Base-by-base conservation (phyloP, 1,140 invertebrate genomes). In the Whitmania pigra region DNA sequence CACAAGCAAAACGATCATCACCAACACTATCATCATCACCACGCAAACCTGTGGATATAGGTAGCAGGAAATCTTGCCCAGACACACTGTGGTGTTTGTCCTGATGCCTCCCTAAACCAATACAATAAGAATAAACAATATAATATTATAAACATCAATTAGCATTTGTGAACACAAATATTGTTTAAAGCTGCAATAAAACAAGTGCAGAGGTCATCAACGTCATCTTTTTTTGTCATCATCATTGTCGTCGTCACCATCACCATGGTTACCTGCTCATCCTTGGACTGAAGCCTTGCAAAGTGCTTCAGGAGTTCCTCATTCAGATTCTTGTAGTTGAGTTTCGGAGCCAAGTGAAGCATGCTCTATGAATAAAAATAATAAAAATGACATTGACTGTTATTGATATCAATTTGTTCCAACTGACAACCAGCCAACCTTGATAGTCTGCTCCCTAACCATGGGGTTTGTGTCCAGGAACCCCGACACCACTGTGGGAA, bases 31-130 rank as follows among this genome's bases (percentile, higher is more conserved):
- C 91, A 91, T 67, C 94, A 89, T 7, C 97, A 84, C 17, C 96
- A 90, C 78, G 90, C 90, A 83, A 96, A 89, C 73, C 88, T 80
- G 90, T 9, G 95, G 94, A 85, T 95, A 91, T 54, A 99, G 85
- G 84, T 94, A 91, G 72, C 89, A 88, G 20, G 93, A 92, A 73
- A 99, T 93, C 86, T 98, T 99, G 31, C 95, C 95, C 29, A 99
- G 85, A 80, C 96, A 99, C n/a, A 99, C 93, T 55, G 93, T 98
- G 20, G 94, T 97, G 83, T 99, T 99, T 17, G 96, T 98, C 78
- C 96, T 87, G 72, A 89, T 89, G 57, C 88, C 88, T 71, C 87
- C 87, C 85, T 89, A 29, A 20, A 69, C 20, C 7, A 67, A 43
- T 13, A n/a, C n/a, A n/a, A n/a, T n/a, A n/a, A n/a, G n/a, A n/a